phyloP scores from a whole-genome alignment of 2,888 invertebrate genomes.

The Drosophila siamana region DNA sequence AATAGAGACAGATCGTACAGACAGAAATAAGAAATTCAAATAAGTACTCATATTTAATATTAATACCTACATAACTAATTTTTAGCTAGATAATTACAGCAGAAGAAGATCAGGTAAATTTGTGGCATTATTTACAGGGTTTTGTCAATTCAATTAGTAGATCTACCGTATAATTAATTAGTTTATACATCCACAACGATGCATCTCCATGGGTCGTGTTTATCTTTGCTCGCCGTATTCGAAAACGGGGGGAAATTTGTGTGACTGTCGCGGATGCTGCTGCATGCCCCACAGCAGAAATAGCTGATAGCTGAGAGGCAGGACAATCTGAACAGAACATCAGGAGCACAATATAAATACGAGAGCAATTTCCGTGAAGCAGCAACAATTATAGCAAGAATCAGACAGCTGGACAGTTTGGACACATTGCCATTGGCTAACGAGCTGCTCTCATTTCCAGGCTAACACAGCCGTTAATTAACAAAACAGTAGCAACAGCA shows the following conservation, averaged over 20 bases:
- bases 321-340: constrained; percentile 19
- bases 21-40: too few relatives aligned
- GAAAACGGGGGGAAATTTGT: background rate
- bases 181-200: constrained; percentile 2
- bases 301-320: constrained; percentile 4
- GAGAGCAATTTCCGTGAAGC: constrained; percentile 27
- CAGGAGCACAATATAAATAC: constrained; percentile 20
- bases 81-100: too few relatives aligned
- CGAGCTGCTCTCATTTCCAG: constrained; percentile 58
- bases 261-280: constrained; percentile 6
- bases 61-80: too few relatives aligned
- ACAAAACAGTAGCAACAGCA: constrained; percentile 44
- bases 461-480: constrained; percentile 63
- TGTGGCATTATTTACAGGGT: background rate
- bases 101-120: background rate
- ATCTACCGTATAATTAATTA: constrained; percentile 29
- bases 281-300: background rate
- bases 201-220: constrained; percentile 8
- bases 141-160: constrained; percentile 9
- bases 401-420: constrained; percentile 23
- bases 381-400: constrained; percentile 41
- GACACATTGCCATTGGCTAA: constrained; percentile 48
- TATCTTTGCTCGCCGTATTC: constrained; percentile 14
- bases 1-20: too few relatives aligned
- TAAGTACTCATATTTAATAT: too few relatives aligned